Percentiles rank a stretch among this genome's conserved stretches.
Conservation (phyloP, 2,888 invertebrate species). For the Ichneumoninae sp. region DNA sequence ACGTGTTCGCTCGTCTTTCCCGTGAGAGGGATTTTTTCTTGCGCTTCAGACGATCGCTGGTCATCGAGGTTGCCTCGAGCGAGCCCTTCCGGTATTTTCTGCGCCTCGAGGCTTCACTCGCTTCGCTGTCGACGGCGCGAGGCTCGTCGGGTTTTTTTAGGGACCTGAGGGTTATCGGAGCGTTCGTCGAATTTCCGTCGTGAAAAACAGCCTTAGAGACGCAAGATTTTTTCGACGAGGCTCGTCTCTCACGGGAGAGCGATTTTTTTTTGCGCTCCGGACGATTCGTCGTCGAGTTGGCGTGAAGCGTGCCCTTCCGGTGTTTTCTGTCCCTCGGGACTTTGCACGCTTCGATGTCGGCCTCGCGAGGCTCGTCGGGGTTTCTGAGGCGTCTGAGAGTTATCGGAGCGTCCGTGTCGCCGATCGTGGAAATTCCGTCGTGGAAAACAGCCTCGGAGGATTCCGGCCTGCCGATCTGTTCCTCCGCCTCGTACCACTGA, state of each 20-base stretch:
- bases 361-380: not conserved
- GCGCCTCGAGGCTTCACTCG: not conserved
- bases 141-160: not conserved
- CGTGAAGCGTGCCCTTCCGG: slow-evolving; percentile 43
- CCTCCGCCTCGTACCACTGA: slow-evolving; percentile 66
- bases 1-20: not conserved
- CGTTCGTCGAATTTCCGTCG: slow-evolving; percentile 17
- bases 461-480: slow-evolving; percentile 42
- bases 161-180: not conserved
- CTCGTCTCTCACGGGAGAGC: not conserved
- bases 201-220: slow-evolving; percentile 15
- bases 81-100: slow-evolving; percentile 50
- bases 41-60: not conserved
- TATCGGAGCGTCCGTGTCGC: slow-evolving; percentile 42
- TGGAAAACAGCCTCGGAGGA: slow-evolving; percentile 23
- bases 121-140: not conserved
- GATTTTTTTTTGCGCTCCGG: slow-evolving; percentile 13
- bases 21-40: not conserved
- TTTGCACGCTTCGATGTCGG: not conserved
- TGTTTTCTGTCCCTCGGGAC: slow-evolving; percentile 32
- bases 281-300: not conserved
- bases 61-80: slow-evolving; percentile 1
- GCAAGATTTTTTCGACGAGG: not conserved
- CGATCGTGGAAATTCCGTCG: slow-evolving; percentile 38
- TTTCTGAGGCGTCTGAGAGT: not conserved